These are phyloP conservation scores for Tetragnatha montana DNA, from an alignment of 2,888 invertebrate species.

Conservation along the genomic window DNA sequence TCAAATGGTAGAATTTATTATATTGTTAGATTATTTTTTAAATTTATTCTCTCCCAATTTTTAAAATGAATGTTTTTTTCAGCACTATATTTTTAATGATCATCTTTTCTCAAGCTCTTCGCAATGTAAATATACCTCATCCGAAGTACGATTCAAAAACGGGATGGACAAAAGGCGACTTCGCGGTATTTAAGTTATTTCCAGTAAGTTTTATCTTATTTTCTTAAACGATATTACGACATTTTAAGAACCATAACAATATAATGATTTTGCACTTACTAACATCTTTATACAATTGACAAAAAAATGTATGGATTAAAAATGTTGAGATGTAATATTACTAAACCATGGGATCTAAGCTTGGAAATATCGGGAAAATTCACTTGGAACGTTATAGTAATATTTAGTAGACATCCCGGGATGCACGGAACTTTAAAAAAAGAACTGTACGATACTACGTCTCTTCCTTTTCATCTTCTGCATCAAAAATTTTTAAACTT, in stretches of 20 bases:
- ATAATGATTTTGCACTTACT: neutral
- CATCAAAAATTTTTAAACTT: too few species aligned
- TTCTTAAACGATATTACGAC: neutral
- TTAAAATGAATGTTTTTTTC: constrained; percentile 73
- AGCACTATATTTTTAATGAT: constrained; percentile 86
- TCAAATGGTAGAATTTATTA: neutral
- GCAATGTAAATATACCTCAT: constrained; percentile 81
- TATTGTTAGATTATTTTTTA: neutral
- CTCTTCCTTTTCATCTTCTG: too few species aligned
- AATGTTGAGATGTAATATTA: too few species aligned
- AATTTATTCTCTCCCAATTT: neutral
- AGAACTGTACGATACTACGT: too few species aligned
- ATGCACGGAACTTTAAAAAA: too few species aligned
- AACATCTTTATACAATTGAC: neutral
- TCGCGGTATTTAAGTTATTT: constrained; percentile 78
- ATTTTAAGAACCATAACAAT: neutral
- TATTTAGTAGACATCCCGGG: too few species aligned
- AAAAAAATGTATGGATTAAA: too few species aligned
- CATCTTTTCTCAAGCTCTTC: constrained; percentile 87
- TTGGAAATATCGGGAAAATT: too few species aligned
- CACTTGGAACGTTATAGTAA: too few species aligned
- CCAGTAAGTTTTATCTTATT: constrained; percentile 44
- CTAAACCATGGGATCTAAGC: too few species aligned
- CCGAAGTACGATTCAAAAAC: constrained; percentile 75
- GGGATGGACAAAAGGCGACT: constrained; percentile 77